Base-by-base conservation (phyloP, 2,113 vertebrate species). In the Calcarius ornatus region DNA sequence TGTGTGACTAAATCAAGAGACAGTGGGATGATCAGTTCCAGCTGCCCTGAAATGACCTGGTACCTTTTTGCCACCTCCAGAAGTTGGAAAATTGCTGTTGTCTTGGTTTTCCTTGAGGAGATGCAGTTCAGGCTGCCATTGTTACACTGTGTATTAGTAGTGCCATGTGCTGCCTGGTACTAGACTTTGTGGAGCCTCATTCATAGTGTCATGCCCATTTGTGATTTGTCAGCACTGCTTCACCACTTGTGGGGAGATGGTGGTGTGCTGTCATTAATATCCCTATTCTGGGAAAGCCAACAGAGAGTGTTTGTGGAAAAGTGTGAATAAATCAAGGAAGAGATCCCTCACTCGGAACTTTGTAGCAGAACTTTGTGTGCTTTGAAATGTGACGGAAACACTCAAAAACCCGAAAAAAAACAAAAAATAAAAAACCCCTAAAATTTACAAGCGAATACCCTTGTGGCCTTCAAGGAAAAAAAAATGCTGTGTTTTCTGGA, bases 371-470 rank as follows among this genome's bases (percentile, higher is more conserved):
- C 61, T 65, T 59, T 43, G 6, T 51, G 48, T 64, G 31, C 59
- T 92, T 83, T 81, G 31, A 78, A 91, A 38, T 3, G 0, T 11
- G 3, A 57, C 24, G 10, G 13, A 66, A 64, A 23, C 0, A 1
- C 30, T 47, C 7, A 1, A 50, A 2, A 2, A 50, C 13, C 20
- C 48, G 2, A 48, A 48, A 48, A 48, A 48, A 48, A n/a, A n/a
- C 18, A 21, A 33, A 56, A 56, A 14, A 1, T 12, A 1, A 0
- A 1, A 1, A 0, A 0, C 22, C 20, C 13, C 54, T 22, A 51
- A 37, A 8, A 5, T 40, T 79, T 23, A 59, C 28, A 37, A 42
- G 2, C 7, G 56, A 48, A 72, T 76, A 65, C 27, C 51, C 24
- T 83, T 51, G 15, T 73, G 64, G 64, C 21, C 28, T 80, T 90